These are phyloP conservation scores for Heliocidaris tuberculata DNA, from an alignment of 35 echinoderm and acorn worm species.

Conservation along the genomic window DNA sequence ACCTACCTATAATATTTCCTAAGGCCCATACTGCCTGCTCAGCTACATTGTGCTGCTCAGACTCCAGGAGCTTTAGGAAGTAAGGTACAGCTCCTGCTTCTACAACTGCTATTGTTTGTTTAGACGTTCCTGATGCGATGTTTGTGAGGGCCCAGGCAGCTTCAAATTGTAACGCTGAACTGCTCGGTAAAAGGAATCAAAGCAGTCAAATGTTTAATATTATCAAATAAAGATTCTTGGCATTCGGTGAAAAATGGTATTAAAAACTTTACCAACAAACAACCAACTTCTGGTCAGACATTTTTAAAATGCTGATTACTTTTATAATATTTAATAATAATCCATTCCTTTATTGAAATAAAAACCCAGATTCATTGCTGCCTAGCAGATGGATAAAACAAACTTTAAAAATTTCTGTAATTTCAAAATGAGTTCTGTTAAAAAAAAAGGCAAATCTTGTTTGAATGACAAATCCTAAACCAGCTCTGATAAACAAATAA, in stretches of 20 bases:
- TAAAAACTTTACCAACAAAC: neutral
- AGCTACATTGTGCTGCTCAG: conserved; percentile 90
- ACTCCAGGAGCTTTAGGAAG: conserved; percentile 77
- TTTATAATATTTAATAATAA: too few species aligned
- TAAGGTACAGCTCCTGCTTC: conserved; percentile 84
- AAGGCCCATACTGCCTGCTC: conserved; percentile 99
- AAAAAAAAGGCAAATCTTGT: too few species aligned
- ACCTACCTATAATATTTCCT: conserved; percentile 98
- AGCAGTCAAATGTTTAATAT: neutral
- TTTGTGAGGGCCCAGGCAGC: conserved; percentile 98
- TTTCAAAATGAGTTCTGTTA: too few species aligned
- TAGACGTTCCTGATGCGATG: conserved; percentile 96
- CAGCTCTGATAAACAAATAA: too few species aligned
- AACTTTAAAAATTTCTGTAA: too few species aligned
- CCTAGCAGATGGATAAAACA: neutral
- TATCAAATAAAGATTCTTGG: neutral
- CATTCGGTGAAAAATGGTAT: neutral
- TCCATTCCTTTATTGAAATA: neutral
- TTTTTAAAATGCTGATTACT: too few species aligned
- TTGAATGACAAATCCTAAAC: too few species aligned
- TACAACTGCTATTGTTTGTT: conserved; percentile 90
- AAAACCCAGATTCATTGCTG: neutral
- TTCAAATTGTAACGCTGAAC: conserved; percentile 97
- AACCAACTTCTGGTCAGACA: too few species aligned
- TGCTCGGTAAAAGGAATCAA: conserved; percentile 30